These are phyloP conservation scores for Campylomormyrus numenius DNA, from an alignment of 2,113 vertebrate species.

Conservation along the genomic window DNA sequence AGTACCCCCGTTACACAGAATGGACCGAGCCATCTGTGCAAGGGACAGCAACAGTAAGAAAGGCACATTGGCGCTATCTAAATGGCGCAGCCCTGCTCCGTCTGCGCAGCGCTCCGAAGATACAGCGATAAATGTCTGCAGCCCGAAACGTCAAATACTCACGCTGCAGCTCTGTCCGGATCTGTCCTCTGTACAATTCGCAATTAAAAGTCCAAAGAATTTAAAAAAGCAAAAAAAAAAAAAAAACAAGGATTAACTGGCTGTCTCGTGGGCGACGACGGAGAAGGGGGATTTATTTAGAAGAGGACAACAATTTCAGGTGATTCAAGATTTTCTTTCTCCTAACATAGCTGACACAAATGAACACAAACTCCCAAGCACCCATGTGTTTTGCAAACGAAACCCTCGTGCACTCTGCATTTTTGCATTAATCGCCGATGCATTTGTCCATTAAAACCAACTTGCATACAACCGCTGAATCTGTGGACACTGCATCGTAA, in stretches of 20 bases:
- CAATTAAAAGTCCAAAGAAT: not conserved
- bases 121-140: conserved; percentile 8
- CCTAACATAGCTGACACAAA: not conserved
- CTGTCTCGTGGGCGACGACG: not conserved
- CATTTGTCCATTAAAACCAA: not conserved
- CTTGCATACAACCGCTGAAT: not conserved
- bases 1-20: conserved; percentile 14
- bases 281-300: not conserved
- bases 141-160: not conserved
- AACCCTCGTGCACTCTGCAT: not conserved
- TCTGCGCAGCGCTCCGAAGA: not conserved
- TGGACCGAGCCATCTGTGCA: conserved; percentile 22
- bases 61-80: conserved; percentile 9
- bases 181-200: not conserved
- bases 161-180: not conserved
- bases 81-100: conserved; percentile 6
- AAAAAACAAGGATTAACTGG: not conserved
- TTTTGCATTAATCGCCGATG: not conserved
- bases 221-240: not conserved
- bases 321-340: not conserved
- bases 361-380: not conserved
- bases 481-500: not conserved
- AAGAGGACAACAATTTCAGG: conserved; percentile 15
- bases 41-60: conserved; percentile 9
- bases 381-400: not conserved